Evolutionary conservation across 2,888 invertebrate species (phyloP).

Genomic region (Athalia circularis): DNA sequence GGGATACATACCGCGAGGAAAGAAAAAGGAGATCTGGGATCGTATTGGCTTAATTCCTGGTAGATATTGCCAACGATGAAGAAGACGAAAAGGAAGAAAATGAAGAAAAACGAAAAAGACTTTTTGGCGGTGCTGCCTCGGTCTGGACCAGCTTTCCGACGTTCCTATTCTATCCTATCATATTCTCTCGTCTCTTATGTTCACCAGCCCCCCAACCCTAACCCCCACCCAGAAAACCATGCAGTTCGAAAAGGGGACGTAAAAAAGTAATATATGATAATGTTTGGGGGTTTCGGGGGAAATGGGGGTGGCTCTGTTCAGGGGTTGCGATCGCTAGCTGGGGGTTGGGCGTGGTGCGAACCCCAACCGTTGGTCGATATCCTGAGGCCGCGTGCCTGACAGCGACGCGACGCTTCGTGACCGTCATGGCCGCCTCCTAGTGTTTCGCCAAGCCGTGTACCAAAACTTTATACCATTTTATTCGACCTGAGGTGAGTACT

Average conservation of each 20-base stretch:
- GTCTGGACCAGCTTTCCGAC: background rate
- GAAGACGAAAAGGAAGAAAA: background rate
- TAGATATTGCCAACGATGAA: constrained; percentile 31
- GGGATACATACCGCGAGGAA: background rate
- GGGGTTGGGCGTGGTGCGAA: constrained; percentile 73
- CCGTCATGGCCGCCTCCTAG: constrained; percentile 67
- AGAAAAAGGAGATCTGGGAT: constrained; percentile 8
- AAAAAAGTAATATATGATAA: constrained; percentile 71
- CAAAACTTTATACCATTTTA: constrained; percentile 31
- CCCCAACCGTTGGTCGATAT: constrained; percentile 70
- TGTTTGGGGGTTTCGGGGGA: constrained; percentile 59
- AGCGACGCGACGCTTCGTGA: constrained; percentile 71
- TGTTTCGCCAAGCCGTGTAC: constrained; percentile 43
- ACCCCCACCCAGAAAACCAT: constrained; percentile 44
- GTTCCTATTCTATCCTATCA: background rate
- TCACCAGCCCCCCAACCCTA: background rate
- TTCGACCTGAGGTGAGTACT: constrained; percentile 32
- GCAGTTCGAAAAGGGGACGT: constrained; percentile 65
- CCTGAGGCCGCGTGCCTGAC: constrained; percentile 67
- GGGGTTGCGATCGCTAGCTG: constrained; percentile 63
- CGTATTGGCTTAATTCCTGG: constrained; percentile 28
- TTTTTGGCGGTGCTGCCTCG: background rate
- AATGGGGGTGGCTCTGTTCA: constrained; percentile 50
- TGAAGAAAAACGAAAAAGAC: no score
- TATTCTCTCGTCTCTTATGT: background rate